phyloP scores from a whole-genome alignment of 2,888 invertebrate genomes.

The Chrysomela aeneicollis region DNA sequence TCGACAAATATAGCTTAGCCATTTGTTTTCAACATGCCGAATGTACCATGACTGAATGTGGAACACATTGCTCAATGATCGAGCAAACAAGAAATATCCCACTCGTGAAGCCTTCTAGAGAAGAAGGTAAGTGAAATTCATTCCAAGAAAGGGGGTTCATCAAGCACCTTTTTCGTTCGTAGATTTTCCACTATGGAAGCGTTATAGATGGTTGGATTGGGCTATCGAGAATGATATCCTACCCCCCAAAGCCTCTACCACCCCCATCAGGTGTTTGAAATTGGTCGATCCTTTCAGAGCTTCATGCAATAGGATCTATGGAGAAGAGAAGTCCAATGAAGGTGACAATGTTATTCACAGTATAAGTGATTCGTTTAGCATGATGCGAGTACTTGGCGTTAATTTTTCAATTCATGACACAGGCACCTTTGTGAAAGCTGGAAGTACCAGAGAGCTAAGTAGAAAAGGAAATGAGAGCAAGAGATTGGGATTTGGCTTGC shows the following conservation, averaged over 20 bases:
- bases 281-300: constrained; percentile 50
- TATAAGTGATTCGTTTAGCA: too few species aligned
- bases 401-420: not conserved
- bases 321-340: not conserved
- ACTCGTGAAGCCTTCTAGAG: constrained; percentile 50
- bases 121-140: constrained; percentile 14
- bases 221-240: constrained; percentile 56
- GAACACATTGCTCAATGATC: constrained; percentile 34
- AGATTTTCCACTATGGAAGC: constrained; percentile 60
- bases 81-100: constrained; percentile 59
- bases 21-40: not conserved
- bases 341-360: constrained; percentile 7
- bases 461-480: constrained; percentile 8
- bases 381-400: too few species aligned
- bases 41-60: not conserved
- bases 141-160: constrained; percentile 2
- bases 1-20: not conserved
- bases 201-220: constrained; percentile 62
- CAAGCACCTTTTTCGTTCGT: constrained; percentile 1
- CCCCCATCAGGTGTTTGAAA: constrained; percentile 51
- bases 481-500: constrained; percentile 8
- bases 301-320: constrained; percentile 3
- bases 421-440: not conserved
- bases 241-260: constrained; percentile 42
- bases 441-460: not conserved